A percentile compares a stretch with the other conserved stretches of the same genome.
These are phyloP conservation scores for Atherinosoma microstoma DNA, from an alignment of 2,797 vertebrate genomes.

Conservation along the genomic window DNA sequence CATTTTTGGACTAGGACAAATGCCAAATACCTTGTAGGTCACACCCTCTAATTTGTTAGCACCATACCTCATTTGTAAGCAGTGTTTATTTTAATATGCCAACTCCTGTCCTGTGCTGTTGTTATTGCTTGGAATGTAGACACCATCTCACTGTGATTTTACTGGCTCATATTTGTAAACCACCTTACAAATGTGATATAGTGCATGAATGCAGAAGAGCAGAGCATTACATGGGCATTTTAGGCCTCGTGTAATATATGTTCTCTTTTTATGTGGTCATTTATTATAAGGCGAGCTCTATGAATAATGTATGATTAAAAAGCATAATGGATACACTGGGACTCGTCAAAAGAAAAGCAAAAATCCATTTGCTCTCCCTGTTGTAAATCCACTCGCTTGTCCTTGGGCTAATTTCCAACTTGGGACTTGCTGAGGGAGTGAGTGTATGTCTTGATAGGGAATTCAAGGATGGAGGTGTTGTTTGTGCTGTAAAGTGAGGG, in stretches of 20 bases:
- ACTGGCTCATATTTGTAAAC: conserved; percentile 63
- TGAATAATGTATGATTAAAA: conserved; percentile 86
- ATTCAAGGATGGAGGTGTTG: conserved; percentile 67
- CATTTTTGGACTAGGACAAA: conserved; percentile 36
- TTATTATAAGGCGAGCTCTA: conserved; percentile 78
- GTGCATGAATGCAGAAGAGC: conserved; percentile 53
- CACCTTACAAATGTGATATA: conserved; percentile 61
- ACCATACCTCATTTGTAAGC: conserved; percentile 43
- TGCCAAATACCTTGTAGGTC: conserved; percentile 46
- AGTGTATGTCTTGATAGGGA: conserved; percentile 72
- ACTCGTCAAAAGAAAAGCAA: conserved; percentile 85
- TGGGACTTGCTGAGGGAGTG: conserved; percentile 74
- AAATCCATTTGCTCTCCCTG: conserved; percentile 83
- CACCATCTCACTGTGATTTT: conserved; percentile 45
- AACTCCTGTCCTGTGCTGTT: conserved; percentile 31
- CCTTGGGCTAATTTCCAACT: conserved; percentile 85
- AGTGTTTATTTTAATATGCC: conserved; percentile 52
- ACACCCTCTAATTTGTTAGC: conserved; percentile 58
- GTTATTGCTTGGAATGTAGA: conserved; percentile 48
- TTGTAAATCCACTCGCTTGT: conserved; percentile 82
- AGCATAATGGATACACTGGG: conserved; percentile 83
- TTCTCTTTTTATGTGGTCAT: conserved; percentile 81
- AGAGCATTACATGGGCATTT: conserved; percentile 73
- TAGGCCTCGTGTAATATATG: conserved; percentile 78
- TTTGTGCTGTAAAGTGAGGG: conserved; percentile 57